A percentile compares a stretch with the other conserved stretches of the same genome.
Conservation (phyloP, 2,888 invertebrate genomes). For the Keiferia lycopersicella region DNA sequence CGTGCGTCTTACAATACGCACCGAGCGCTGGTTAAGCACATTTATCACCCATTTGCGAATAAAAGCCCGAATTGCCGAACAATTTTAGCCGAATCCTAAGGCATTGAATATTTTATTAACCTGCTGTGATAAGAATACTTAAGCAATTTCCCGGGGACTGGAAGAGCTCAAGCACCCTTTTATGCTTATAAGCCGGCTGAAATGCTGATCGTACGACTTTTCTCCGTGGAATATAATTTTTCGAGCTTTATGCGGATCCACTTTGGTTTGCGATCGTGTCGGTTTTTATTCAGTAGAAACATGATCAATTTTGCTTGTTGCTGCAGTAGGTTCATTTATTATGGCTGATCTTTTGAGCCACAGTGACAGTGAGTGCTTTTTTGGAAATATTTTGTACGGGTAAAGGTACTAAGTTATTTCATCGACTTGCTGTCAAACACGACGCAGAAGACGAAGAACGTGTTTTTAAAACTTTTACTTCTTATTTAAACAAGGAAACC, state of each 20-base stretch:
- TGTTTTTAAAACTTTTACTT: too few relatives aligned
- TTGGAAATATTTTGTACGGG: too few relatives aligned
- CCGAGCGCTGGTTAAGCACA: conserved; percentile 39
- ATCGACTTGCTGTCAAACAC: too few relatives aligned
- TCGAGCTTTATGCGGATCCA: conserved; percentile 16
- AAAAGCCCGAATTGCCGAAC: conserved; percentile 38
- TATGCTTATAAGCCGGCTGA: conserved; percentile 49
- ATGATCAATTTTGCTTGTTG: too few relatives aligned
- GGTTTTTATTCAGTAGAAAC: too few relatives aligned
- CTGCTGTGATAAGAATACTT: conserved; percentile 56
- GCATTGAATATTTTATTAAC: conserved; percentile 60
- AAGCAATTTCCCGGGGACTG: conserved; percentile 43
- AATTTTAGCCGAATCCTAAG: conserved; percentile 43
- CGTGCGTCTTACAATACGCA: conserved; percentile 31
- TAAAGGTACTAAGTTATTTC: too few relatives aligned
- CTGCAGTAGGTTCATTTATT: too few relatives aligned
- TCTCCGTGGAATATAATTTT: conserved; percentile 35
- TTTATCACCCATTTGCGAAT: conserved; percentile 34
- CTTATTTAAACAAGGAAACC: too few relatives aligned
- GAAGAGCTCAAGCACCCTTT: conserved; percentile 50
- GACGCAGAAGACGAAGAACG: too few relatives aligned
- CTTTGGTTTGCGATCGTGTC: too few relatives aligned
- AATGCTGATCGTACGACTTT: conserved; percentile 49
- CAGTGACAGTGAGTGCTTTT: too few relatives aligned
- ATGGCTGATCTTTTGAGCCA: too few relatives aligned